A percentile compares a stretch with the other conserved stretches of the same genome.
These are phyloP conservation scores for Triplophysa siluroides DNA, from an alignment of 2,113 vertebrate genomes.

Conservation along the genomic window DNA sequence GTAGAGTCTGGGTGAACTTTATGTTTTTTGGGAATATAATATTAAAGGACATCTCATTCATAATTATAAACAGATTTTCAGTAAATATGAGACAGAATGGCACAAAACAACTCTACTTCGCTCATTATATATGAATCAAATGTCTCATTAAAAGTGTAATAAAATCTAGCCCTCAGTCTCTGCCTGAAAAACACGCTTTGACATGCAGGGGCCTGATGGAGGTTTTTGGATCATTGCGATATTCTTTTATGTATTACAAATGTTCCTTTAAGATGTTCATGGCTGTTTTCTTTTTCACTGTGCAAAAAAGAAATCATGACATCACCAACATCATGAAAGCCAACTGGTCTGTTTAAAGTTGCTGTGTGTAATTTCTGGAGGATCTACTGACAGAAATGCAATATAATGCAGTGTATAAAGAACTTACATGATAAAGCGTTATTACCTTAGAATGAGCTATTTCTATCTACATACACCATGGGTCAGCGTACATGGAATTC, in stretches of 20 bases:
- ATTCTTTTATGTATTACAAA: not conserved
- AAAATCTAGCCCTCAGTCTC: conserved; percentile 23
- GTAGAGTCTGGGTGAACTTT: not conserved
- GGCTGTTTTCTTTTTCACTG: not conserved
- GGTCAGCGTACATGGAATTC: too few relatives aligned
- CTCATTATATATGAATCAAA: conserved; percentile 26
- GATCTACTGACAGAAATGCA: not conserved
- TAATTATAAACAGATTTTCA: conserved; percentile 24
- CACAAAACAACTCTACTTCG: not conserved
- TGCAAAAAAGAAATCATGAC: not conserved
- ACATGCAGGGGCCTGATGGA: not conserved
- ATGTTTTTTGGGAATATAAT: conserved; percentile 6
- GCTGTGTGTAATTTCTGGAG: not conserved
- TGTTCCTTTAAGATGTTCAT: conserved; percentile 2
- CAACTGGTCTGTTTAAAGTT: not conserved
- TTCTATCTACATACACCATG: too few relatives aligned
- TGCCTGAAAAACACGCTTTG: conserved; percentile 26
- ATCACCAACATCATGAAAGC: not conserved
- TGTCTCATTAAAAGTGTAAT: conserved; percentile 42
- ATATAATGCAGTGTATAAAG: too few relatives aligned
- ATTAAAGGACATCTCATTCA: not conserved
- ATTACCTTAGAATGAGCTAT: too few relatives aligned
- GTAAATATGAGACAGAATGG: not conserved
- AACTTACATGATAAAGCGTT: too few relatives aligned
- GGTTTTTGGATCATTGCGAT: conserved; percentile 3